Evolutionary conservation across 2,113 vertebrate genomes (phyloP).

Genomic region (Pionites leucogaster): DNA sequence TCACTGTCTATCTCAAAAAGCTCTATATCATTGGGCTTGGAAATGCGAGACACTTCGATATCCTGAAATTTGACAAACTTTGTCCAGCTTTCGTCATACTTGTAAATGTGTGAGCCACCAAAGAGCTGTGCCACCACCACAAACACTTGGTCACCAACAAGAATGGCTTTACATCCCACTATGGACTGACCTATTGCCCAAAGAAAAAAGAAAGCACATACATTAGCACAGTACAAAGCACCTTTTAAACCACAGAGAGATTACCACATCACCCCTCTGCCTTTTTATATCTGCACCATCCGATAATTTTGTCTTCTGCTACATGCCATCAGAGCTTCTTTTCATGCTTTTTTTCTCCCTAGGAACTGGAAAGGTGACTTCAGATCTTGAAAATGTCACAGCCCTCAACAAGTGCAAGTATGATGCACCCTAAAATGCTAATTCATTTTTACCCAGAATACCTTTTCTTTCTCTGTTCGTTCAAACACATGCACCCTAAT

Average conservation of each 20-base stretch:
- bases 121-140: conserved; percentile 98
- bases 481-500: not conserved
- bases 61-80: conserved; percentile 98
- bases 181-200: conserved; percentile 90
- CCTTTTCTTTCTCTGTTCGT: not conserved
- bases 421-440: not conserved
- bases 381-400: not conserved
- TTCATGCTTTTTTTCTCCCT: not conserved
- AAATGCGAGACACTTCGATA: conserved; percentile 94
- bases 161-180: conserved; percentile 93
- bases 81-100: conserved; percentile 94
- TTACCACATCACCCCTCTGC: not conserved
- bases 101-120: conserved; percentile 97
- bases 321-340: not conserved
- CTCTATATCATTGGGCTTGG: conserved; percentile 97
- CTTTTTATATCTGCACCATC: not conserved
- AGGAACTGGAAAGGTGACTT: not conserved
- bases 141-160: conserved; percentile 94
- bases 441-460: not conserved
- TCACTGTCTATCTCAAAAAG: conserved; percentile 92
- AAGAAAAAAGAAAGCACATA: conserved; percentile 7
- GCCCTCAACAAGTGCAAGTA: not conserved
- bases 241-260: not conserved
- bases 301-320: not conserved
- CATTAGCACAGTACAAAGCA: conserved; percentile 8